phyloP scores from a whole-genome alignment of 2,888 invertebrate species.

The Theretra japonica region DNA sequence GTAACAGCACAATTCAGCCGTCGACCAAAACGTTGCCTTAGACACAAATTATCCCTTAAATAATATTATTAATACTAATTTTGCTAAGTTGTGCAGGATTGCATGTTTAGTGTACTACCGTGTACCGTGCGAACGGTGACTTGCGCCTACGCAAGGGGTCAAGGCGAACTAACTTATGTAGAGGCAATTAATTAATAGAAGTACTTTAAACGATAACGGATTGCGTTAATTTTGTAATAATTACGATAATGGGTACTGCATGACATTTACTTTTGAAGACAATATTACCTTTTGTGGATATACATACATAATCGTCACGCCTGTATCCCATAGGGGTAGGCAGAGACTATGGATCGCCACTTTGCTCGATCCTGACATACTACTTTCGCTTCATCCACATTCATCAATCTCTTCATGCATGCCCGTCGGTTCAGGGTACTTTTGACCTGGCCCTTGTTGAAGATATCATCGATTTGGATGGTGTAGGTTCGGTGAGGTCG shows the following conservation, averaged over 20 bases:
- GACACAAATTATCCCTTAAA: conserved; percentile 5
- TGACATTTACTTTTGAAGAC: background rate
- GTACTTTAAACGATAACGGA: background rate
- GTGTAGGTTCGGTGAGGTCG: too few relatives aligned
- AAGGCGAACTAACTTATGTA: conserved; percentile 47
- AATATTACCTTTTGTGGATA: background rate
- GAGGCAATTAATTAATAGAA: conserved; percentile 10
- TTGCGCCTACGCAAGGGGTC: conserved; percentile 54
- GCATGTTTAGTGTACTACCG: background rate
- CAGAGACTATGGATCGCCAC: too few relatives aligned
- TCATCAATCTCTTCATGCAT: too few relatives aligned
- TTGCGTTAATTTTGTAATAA: background rate
- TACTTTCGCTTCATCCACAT: too few relatives aligned
- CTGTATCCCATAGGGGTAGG: too few relatives aligned
- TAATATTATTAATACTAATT: conserved; percentile 15
- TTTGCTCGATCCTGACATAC: too few relatives aligned
- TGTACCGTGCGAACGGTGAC: background rate
- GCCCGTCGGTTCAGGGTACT: too few relatives aligned
- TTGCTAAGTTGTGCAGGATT: background rate
- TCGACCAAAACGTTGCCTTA: background rate
- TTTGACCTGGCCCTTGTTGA: too few relatives aligned
- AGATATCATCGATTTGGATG: too few relatives aligned
- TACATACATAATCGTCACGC: too few relatives aligned
- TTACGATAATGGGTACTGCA: background rate
- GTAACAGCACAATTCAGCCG: conserved; percentile 15